Evolutionary conservation across 2,113 vertebrate genomes (phyloP), one percentile per base, ranked within the genome.

Genomic region (Conger conger): DNA sequence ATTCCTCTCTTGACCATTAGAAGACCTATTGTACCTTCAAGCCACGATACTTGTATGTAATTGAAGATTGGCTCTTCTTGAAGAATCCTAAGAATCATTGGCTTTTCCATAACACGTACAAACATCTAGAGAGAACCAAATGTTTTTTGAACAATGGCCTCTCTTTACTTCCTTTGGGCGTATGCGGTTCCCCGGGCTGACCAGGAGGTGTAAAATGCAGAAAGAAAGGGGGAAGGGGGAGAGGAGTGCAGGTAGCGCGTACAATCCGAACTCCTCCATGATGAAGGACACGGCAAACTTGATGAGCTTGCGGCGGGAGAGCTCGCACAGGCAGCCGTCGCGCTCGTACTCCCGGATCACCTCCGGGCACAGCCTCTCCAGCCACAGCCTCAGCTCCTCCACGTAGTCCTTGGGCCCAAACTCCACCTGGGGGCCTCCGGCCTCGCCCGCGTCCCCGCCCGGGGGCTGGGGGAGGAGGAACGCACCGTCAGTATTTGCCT

Each of bases 261-360:
- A 86, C 86, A 87, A 87, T 76, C 86, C 86, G 11, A 87, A 84
- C 86, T 87, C 82, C 9, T 87, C 86, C 82, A 87, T 82, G 63
- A 87, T 83, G 86, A 84, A 87, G 40, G 86, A 83, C 60, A 87
- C 86, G 18, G 86, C 78, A 36, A 87, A 84, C 79, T 87, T 87
- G 86, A 87, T 87, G 79, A 87, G 86, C 79, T 87, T 87, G 4
- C 86, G 38, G 33, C 86, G 82, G 16, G 86, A 84, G 30, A 87
- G 86, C 63, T 87, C 86, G 30, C 86, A 84, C 42, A 87, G 82
- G 79, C 82, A 87, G 40, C 78, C 78, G 60, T 87, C 86, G 1
- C 79, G 63, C 86, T 87, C 86, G 18, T 87, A 87, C 60, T 87
- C 86, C 57, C 86, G 82, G 57, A 84, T 38, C 82, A 87, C 86